phyloP scores from a whole-genome alignment of 2,797 vertebrate species.

The Nyctibius grandis region DNA sequence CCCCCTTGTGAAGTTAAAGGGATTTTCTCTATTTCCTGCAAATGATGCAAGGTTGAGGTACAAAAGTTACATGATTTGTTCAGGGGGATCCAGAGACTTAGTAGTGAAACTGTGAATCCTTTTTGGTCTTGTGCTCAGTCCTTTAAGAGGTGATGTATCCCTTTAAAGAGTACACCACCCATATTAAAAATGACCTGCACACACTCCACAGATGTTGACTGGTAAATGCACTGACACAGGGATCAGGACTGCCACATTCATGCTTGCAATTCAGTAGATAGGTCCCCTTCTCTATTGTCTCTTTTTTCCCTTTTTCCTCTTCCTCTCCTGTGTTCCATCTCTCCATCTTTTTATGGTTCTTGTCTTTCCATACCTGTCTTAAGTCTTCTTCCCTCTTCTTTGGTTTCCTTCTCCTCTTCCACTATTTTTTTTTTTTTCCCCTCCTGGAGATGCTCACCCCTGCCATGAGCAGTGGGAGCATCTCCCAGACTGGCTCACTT shows the following conservation, averaged over 20 bases:
- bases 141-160: neutral
- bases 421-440: neutral
- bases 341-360: neutral
- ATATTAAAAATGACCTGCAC: neutral
- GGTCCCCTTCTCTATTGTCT: neutral
- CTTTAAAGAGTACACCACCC: neutral
- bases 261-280: neutral
- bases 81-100: neutral
- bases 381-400: neutral
- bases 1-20: fast-evolving
- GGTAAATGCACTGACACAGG: neutral
- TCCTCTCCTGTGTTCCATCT: neutral
- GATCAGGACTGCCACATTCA: neutral
- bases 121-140: neutral
- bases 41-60: neutral
- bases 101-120: neutral
- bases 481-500: neutral
- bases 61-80: neutral
- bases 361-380: neutral
- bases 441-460: neutral
- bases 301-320: neutral
- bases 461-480: neutral
- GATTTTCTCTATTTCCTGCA: neutral
- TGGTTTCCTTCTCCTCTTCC: neutral
- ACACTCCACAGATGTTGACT: neutral